phyloP scores from a whole-genome alignment of 2,888 invertebrate genomes.

The Halictus quadricinctus region DNA sequence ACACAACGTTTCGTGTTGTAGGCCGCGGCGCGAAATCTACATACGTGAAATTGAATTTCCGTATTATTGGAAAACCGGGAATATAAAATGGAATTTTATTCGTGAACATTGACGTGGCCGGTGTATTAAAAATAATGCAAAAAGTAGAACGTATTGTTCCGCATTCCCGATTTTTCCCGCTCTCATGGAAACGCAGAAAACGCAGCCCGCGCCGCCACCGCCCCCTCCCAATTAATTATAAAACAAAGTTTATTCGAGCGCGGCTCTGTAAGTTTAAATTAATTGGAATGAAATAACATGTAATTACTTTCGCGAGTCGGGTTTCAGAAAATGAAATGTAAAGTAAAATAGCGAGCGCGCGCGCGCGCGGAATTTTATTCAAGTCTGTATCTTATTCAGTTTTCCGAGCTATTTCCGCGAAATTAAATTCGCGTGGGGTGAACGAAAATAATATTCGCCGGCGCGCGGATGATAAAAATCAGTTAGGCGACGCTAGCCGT shows the following conservation, averaged over 20 bases:
- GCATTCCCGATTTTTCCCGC: not conserved
- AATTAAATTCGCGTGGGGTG: not conserved
- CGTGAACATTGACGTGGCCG: not conserved
- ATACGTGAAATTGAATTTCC: not conserved
- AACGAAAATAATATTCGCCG: not conserved
- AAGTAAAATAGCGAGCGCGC: not conserved
- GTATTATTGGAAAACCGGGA: not conserved
- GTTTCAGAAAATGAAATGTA: not conserved
- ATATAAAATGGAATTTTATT: not conserved
- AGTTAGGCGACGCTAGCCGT: not conserved
- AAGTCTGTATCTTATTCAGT: not conserved
- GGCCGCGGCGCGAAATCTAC: not conserved
- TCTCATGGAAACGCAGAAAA: not conserved
- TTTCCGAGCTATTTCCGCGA: not conserved
- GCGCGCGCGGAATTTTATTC: not conserved
- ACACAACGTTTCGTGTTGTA: not conserved
- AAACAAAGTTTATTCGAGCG: not conserved
- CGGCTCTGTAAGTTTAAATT: not conserved
- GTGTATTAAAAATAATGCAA: not conserved
- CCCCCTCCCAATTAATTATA: not conserved
- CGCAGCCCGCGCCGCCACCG: not conserved
- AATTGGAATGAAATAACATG: conserved; percentile 15
- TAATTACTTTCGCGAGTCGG: not conserved
- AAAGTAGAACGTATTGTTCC: not conserved
- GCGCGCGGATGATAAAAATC: not conserved